phyloP scores from a whole-genome alignment of 1,140 invertebrate species.

The Dendroctonus ponderosae region DNA sequence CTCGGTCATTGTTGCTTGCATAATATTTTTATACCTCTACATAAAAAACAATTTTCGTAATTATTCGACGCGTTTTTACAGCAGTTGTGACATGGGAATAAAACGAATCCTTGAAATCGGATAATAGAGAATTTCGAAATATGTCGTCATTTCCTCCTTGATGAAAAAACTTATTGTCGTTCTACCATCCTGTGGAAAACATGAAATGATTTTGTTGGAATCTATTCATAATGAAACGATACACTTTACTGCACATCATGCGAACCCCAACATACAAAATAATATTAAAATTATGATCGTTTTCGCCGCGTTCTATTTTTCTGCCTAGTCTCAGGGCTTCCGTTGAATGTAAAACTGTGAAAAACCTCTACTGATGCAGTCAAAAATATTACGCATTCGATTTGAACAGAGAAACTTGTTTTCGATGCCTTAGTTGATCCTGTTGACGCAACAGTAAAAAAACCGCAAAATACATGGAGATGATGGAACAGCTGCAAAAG shows the following conservation, averaged over 20 bases:
- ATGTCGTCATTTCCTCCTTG: slow-evolving; percentile 1
- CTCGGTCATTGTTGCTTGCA: slow-evolving; percentile 9
- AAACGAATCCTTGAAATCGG: slow-evolving; percentile 18
- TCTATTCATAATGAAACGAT: slow-evolving; percentile 21
- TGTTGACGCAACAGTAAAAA: no score
- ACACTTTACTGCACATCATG: slow-evolving; percentile 17
- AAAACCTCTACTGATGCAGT: no score
- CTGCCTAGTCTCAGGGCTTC: no score
- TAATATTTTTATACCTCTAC: slow-evolving; percentile 12
- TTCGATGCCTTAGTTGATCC: no score
- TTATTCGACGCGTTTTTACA: slow-evolving; percentile 12
- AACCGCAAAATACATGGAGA: no score
- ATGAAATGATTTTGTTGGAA: slow-evolving; percentile 18
- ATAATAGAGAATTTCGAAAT: background rate
- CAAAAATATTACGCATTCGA: no score
- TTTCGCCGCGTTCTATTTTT: background rate
- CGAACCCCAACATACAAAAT: slow-evolving; percentile 1
- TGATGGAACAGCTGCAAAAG: no score
- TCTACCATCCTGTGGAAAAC: slow-evolving; percentile 23
- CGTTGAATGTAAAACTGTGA: no score
- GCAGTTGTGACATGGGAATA: slow-evolving; percentile 12
- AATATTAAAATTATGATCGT: background rate
- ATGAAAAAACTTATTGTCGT: slow-evolving; percentile 23
- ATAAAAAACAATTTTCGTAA: slow-evolving; percentile 12
- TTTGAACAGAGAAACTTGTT: no score